phyloP scores from a whole-genome alignment of 2,888 invertebrate species.

The Lithophane leautieri region DNA sequence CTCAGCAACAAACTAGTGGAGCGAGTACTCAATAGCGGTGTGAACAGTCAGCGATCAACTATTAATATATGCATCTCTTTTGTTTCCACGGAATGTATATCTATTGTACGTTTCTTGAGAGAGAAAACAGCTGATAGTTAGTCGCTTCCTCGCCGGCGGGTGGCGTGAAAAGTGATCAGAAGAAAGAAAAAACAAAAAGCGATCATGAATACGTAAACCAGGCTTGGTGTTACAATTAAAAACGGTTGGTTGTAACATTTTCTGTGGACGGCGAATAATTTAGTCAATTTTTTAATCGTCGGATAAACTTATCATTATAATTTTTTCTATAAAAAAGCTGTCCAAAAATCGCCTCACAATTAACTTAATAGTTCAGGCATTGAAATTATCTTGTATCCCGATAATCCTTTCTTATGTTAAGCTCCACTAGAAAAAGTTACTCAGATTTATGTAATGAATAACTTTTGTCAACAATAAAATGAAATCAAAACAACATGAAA shows the following conservation, averaged over 20 bases:
- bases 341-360: too few species aligned
- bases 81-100: too few species aligned
- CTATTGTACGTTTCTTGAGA: too few species aligned
- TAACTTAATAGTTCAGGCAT: too few species aligned
- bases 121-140: too few species aligned
- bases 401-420: not conserved
- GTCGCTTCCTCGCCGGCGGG: too few species aligned
- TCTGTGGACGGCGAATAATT: not conserved
- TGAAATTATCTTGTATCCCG: too few species aligned
- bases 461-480: slow-evolving; percentile 4
- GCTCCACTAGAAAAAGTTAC: not conserved
- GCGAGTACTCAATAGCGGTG: too few species aligned
- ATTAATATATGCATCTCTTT: too few species aligned
- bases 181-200: not conserved
- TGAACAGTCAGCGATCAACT: too few species aligned
- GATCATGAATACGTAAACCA: not conserved
- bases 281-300: not conserved
- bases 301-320: too few species aligned
- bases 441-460: not conserved
- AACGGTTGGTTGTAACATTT: not conserved
- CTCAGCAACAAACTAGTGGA: too few species aligned
- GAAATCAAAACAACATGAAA: not conserved
- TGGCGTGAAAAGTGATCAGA: not conserved
- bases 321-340: not conserved
- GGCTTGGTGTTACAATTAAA: not conserved